Conservation (phyloP, 2,113 vertebrate species). For the Zapus hudsonius region DNA sequence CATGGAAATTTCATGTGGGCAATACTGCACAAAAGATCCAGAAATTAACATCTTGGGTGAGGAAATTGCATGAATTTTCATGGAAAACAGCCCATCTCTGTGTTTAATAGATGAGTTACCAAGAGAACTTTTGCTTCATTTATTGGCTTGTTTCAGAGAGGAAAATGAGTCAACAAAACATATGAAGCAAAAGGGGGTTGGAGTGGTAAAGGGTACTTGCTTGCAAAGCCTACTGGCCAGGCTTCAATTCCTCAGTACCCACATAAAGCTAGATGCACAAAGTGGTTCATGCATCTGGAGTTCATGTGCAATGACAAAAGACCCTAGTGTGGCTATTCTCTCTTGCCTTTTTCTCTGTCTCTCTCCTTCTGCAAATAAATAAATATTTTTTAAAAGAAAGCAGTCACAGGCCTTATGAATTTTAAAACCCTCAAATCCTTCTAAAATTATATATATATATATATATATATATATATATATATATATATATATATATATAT, state of each 20-base stretch:
- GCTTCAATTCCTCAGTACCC: too few species aligned
- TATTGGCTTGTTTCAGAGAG: background rate
- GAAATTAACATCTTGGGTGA: background rate
- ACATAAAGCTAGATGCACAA: too few species aligned
- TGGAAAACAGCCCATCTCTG: background rate
- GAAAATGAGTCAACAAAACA: background rate
- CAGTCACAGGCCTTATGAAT: background rate
- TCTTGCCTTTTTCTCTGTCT: too few species aligned
- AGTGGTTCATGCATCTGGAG: too few species aligned
- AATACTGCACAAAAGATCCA: background rate
- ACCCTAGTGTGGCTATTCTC: too few species aligned
- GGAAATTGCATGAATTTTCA: background rate
- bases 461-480: background rate
- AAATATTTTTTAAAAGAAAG: background rate
- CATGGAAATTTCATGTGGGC: background rate
- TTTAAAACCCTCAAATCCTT: background rate
- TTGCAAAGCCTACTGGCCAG: too few species aligned
- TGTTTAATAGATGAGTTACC: background rate
- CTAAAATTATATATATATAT: background rate
- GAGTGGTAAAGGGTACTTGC: too few species aligned
- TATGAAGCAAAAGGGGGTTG: background rate
- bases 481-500: background rate
- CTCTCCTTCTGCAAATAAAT: too few species aligned
- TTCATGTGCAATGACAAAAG: too few species aligned
- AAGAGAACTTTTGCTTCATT: background rate